phyloP scores from a whole-genome alignment of 2,888 invertebrate genomes.

The Rotaria macrura region DNA sequence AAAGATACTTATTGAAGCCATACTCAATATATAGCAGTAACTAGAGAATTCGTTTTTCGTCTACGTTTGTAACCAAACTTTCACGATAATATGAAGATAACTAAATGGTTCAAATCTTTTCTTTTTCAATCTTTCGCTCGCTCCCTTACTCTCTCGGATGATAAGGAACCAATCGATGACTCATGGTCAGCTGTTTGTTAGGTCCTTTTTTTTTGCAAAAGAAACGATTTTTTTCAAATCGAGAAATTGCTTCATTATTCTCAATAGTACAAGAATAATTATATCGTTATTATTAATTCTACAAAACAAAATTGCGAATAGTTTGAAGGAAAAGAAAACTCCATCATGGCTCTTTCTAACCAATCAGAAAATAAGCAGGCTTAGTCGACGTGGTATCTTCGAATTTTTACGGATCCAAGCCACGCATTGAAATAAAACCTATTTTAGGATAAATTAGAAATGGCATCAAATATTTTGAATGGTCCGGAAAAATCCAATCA shows the following conservation, averaged over 20 bases:
- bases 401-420: neutral
- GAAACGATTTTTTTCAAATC: neutral
- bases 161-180: neutral
- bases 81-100: neutral
- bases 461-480: neutral
- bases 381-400: neutral
- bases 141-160: neutral
- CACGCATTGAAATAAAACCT: neutral
- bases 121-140: no score
- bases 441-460: neutral
- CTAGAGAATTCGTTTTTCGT: neutral
- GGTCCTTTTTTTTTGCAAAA: no score
- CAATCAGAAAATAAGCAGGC: neutral
- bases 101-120: neutral
- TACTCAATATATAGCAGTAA: neutral
- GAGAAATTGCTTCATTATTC: neutral
- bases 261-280: neutral
- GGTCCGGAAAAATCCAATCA: neutral
- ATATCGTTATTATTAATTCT: neutral
- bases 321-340: neutral
- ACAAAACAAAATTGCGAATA: neutral
- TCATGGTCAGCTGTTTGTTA: neutral
- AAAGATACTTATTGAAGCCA: neutral
- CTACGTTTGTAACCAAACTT: neutral
- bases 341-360: neutral